Percentiles rank a stretch among this genome's conserved stretches.
Evolutionary conservation across 2,797 vertebrate species (phyloP).

Genomic region (Erithacus rubecula): DNA sequence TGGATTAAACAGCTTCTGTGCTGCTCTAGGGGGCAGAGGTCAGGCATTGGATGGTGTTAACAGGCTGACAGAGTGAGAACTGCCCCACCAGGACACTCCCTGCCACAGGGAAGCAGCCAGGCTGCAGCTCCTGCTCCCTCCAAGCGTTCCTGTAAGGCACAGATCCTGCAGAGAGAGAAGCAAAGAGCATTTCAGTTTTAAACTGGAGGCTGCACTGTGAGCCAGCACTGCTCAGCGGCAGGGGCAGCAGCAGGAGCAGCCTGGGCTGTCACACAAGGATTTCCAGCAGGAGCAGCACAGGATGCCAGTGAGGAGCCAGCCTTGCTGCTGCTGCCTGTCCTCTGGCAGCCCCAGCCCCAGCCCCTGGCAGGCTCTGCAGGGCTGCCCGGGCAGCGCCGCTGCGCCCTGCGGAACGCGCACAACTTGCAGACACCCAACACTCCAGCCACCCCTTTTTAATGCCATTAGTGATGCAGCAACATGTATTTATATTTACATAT

Average conservation of each 20-base stretch:
- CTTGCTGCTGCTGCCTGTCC: background rate
- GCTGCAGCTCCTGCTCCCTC: background rate
- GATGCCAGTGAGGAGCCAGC: accelerated
- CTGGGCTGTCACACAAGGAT: background rate
- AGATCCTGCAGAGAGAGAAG: background rate
- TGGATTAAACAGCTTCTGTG: background rate
- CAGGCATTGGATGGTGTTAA: background rate
- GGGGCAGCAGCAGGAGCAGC: background rate
- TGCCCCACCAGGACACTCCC: background rate
- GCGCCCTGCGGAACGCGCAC: accelerated
- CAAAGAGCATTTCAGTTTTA: background rate
- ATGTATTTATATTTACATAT: constrained; percentile 49
- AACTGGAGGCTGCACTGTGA: background rate
- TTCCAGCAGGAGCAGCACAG: background rate
- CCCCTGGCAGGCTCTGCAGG: accelerated
- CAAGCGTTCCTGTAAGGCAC: background rate
- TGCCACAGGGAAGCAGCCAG: background rate
- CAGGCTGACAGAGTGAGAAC: background rate
- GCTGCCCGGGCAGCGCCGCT: accelerated
- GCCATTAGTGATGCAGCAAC: constrained; percentile 46
- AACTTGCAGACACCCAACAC: background rate
- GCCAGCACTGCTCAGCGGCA: accelerated
- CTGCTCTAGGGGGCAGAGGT: background rate
- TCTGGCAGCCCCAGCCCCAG: background rate
- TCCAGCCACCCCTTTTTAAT: constrained; percentile 27